Percentiles rank a stretch among this genome's conserved stretches.
Evolutionary conservation across 2,888 invertebrate genomes (phyloP).

Genomic region (Allacma fusca): DNA sequence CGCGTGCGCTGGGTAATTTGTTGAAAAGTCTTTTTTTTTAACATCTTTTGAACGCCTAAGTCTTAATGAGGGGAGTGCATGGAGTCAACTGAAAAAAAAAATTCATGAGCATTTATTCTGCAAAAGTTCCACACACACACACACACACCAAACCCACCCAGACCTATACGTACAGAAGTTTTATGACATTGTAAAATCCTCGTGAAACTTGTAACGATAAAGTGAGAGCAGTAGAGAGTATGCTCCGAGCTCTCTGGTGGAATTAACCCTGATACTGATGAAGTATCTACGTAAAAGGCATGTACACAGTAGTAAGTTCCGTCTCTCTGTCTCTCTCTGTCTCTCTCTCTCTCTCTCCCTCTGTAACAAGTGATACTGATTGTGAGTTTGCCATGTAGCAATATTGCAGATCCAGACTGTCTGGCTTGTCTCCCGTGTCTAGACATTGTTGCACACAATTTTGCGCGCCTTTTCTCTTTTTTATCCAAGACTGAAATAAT

Average conservation of each 20-base stretch:
- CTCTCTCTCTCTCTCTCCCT: too few relatives aligned
- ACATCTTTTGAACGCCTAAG: slow-evolving; percentile 3
- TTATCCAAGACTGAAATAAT: slow-evolving; percentile 1
- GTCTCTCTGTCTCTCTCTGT: not conserved
- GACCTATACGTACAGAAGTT: not conserved
- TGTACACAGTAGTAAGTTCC: not conserved
- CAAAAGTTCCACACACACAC: too few relatives aligned
- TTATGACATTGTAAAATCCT: slow-evolving; percentile 29
- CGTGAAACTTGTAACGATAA: slow-evolving; percentile 6
- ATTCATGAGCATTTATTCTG: not conserved
- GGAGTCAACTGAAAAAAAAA: not conserved
- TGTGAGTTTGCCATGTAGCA: not conserved
- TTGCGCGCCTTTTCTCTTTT: slow-evolving; percentile 23
- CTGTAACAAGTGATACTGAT: too few relatives aligned
- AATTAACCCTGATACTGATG: not conserved
- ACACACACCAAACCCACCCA: not conserved
- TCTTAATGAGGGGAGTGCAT: not conserved
- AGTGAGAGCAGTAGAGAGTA: not conserved
- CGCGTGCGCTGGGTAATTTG: too few relatives aligned
- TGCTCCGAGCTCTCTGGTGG: not conserved
- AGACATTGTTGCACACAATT: slow-evolving; percentile 17
- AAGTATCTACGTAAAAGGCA: not conserved
- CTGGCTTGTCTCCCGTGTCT: slow-evolving; percentile 20
- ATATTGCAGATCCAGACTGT: slow-evolving; percentile 8
- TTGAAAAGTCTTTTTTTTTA: not conserved